phyloP scores from a whole-genome alignment of 2,888 invertebrate genomes.

The Trichogramma evanescens region DNA sequence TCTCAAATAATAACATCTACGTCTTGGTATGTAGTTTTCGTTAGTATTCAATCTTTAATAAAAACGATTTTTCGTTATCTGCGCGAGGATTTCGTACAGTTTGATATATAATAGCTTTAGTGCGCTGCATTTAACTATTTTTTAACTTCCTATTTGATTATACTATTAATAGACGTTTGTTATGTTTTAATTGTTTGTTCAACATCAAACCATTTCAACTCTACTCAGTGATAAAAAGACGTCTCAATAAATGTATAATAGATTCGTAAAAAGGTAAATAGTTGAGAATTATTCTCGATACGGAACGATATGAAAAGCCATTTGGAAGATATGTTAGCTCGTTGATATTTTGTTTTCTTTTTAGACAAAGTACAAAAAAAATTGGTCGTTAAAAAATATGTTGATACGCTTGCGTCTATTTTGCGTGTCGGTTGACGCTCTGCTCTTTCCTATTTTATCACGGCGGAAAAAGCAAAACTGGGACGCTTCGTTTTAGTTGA shows the following conservation, averaged over 20 bases:
- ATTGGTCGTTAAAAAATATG: constrained; percentile 17
- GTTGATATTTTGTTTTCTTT: background rate
- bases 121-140: background rate
- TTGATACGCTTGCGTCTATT: background rate
- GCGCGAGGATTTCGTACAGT: constrained; percentile 11
- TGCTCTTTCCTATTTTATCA: constrained; percentile 1
- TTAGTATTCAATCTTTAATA: constrained; percentile 11
- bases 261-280: constrained; percentile 18
- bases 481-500: background rate
- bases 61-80: constrained; percentile 11
- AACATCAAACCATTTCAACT: background rate
- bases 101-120: constrained; percentile 2
- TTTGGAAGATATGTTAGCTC: constrained; percentile 20
- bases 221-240: constrained; percentile 16
- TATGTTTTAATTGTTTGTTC: background rate
- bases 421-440: background rate
- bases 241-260: constrained; percentile 21
- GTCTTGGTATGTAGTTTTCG: constrained; percentile 14
- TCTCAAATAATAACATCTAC: constrained; percentile 9
- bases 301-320: constrained; percentile 10
- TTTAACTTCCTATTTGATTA: background rate
- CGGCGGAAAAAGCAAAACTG: constrained; percentile 1
- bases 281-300: constrained; percentile 1
- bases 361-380: background rate
- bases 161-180: background rate